A percentile compares a stretch with the other conserved stretches of the same genome.
Evolutionary conservation across 2,888 invertebrate genomes (phyloP).

Genomic region (Lottia gigantea): DNA sequence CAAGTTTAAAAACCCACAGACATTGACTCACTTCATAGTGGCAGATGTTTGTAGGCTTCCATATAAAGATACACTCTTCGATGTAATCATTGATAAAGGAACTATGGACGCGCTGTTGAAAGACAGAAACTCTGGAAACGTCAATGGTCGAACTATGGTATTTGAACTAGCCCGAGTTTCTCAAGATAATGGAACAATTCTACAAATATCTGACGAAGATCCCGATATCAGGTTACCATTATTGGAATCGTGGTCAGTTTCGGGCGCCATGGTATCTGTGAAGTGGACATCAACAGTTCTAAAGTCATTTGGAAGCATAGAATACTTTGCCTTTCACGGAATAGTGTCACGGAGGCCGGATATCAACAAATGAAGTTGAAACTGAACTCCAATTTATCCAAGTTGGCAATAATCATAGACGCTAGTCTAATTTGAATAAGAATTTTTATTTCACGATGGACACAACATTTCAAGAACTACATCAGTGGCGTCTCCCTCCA

Average conservation of each 20-base stretch:
- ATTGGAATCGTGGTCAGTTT: constrained; percentile 14
- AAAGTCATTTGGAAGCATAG: background rate
- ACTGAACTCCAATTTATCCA: too few relatives aligned
- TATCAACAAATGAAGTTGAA: too few relatives aligned
- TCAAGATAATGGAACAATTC: constrained; percentile 22
- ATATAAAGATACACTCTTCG: constrained; percentile 21
- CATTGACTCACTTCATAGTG: constrained; percentile 9
- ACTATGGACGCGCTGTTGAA: constrained; percentile 36
- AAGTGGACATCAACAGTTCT: background rate
- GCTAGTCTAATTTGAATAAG: too few relatives aligned
- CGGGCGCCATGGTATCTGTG: background rate
- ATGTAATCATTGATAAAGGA: constrained; percentile 32
- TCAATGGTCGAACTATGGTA: constrained; percentile 21
- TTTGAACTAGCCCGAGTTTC: constrained; percentile 24
- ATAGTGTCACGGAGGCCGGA: too few relatives aligned
- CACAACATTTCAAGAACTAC: too few relatives aligned
- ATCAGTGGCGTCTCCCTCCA: too few relatives aligned
- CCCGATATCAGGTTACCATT: constrained; percentile 29
- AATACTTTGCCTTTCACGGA: background rate
- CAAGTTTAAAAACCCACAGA: background rate
- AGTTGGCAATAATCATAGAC: too few relatives aligned
- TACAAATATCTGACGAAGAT: constrained; percentile 36
- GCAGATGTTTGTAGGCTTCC: constrained; percentile 29
- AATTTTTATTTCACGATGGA: too few relatives aligned
- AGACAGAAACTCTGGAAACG: constrained; percentile 19